Percentiles rank a stretch among this genome's conserved stretches.
Conservation (phyloP, 2,888 invertebrate species). For the Acanthosoma haemorrhoidale region DNA sequence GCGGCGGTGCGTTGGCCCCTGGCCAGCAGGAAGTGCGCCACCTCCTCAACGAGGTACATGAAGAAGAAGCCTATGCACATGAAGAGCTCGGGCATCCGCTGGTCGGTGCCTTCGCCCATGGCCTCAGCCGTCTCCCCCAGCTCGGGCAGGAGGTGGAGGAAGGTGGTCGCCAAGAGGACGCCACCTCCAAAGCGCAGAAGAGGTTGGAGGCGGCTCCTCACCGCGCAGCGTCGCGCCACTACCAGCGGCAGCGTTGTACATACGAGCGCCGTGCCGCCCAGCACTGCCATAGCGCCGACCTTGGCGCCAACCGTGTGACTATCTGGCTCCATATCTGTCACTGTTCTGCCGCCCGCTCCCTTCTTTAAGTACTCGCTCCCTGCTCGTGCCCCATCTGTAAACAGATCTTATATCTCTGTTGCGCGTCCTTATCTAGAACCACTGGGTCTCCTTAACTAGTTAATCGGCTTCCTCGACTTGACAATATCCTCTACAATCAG, state of each 20-base stretch:
- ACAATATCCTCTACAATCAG: no score
- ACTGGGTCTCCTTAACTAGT: no score
- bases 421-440: no score
- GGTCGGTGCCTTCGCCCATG: conserved; percentile 34
- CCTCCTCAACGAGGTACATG: conserved; percentile 59
- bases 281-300: not conserved
- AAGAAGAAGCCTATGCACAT: conserved; percentile 53
- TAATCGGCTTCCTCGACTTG: no score
- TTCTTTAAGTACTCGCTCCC: not conserved
- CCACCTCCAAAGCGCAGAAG: conserved; percentile 61
- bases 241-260: not conserved
- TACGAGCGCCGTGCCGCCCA: not conserved
- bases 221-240: not conserved
- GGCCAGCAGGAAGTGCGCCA: conserved; percentile 49
- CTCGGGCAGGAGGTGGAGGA: conserved; percentile 60
- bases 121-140: conserved; percentile 53
- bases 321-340: not conserved
- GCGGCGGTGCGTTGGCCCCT: not conserved
- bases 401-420: not conserved
- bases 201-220: not conserved
- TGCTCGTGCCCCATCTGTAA: not conserved
- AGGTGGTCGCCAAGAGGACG: conserved; percentile 59
- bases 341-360: no score
- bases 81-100: conserved; percentile 41
- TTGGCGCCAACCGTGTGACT: not conserved